Evolutionary conservation across 2,113 vertebrate genomes (phyloP).

Genomic region (Galbula dea): DNA sequence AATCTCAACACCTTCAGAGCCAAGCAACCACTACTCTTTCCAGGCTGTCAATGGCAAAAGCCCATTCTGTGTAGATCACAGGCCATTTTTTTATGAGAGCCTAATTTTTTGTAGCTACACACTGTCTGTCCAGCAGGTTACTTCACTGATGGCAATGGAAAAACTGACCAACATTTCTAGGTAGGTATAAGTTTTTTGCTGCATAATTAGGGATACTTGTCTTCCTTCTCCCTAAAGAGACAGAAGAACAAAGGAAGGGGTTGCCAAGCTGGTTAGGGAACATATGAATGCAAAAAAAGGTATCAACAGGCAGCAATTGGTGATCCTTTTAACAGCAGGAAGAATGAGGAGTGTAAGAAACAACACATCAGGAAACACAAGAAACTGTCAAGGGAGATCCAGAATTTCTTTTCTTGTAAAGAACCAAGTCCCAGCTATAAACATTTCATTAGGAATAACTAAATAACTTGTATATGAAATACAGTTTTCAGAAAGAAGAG

Average conservation of each 20-base stretch:
- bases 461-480: not conserved
- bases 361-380: not conserved
- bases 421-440: not conserved
- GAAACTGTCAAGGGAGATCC: not conserved
- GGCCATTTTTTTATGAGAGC: not conserved
- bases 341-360: not conserved
- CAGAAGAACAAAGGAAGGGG: not conserved
- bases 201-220: not conserved
- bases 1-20: not conserved
- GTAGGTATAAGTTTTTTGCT: not conserved
- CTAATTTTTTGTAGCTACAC: not conserved
- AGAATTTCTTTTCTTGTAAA: not conserved
- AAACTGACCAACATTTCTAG: not conserved
- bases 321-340: not conserved
- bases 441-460: not conserved
- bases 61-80: not conserved
- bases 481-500: not conserved
- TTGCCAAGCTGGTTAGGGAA: not conserved
- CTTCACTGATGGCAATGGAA: not conserved
- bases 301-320: not conserved
- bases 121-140: not conserved
- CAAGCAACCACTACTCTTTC: not conserved
- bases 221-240: not conserved
- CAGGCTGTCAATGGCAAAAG: not conserved
- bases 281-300: not conserved